A percentile compares a stretch with the other conserved stretches of the same genome.
phyloP scores from a whole-genome alignment of 2,888 invertebrate species.

The Lithodes maja region DNA sequence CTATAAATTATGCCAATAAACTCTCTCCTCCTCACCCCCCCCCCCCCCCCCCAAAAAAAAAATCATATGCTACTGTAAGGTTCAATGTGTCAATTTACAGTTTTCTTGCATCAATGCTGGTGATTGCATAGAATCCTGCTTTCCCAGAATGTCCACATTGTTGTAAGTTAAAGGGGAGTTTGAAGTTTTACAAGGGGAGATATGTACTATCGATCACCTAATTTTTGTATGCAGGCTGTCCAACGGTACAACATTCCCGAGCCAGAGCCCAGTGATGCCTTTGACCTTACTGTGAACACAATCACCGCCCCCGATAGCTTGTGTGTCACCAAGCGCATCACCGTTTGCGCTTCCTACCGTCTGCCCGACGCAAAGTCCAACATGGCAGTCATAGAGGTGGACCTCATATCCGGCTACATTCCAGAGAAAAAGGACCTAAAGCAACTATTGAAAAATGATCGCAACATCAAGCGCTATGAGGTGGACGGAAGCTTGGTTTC shows the following conservation, averaged over 20 bases:
- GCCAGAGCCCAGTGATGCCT: conserved; percentile 74
- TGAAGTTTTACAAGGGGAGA: too few species aligned
- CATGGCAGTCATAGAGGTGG: conserved; percentile 76
- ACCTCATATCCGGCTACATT: conserved; percentile 75
- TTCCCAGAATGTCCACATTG: too few species aligned
- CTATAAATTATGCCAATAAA: too few species aligned
- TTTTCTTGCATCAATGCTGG: too few species aligned
- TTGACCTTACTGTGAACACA: conserved; percentile 74
- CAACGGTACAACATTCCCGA: conserved; percentile 77
- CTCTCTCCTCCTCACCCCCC: too few species aligned
- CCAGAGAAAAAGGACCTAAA: conserved; percentile 73
- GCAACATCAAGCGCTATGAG: conserved; percentile 56
- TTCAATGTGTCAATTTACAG: too few species aligned
- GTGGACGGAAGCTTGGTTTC: conserved; percentile 64
- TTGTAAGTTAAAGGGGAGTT: too few species aligned
- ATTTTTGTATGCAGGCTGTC: conserved; percentile 74
- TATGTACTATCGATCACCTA: too few species aligned
- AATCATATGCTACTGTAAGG: too few species aligned
- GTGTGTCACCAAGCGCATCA: conserved; percentile 69
- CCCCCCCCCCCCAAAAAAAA: too few species aligned
- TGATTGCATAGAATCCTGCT: too few species aligned
- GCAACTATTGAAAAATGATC: conserved; percentile 37
- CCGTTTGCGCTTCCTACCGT: conserved; percentile 70
- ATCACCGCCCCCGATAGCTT: conserved; percentile 7
- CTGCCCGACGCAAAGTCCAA: conserved; percentile 77